Base-by-base conservation (phyloP, 2,888 invertebrate genomes). In the Diarsia dahlii region DNA sequence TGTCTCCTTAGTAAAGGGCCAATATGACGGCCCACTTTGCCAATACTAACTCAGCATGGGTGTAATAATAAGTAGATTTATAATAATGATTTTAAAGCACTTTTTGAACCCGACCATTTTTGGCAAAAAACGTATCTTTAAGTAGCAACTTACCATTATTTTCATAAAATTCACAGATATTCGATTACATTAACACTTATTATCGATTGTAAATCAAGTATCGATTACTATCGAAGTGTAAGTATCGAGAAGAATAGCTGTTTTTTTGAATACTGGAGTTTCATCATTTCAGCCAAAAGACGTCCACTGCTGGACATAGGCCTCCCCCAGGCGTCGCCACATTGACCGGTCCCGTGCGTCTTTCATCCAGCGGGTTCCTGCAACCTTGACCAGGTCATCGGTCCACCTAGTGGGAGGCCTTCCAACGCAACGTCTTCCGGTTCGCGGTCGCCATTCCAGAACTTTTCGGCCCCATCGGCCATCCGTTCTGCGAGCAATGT, bases 181-280 rank as follows among this genome's bases (percentile, higher is more conserved):
- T 81, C 82, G 86, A 89, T 90, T 84, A 89, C 85, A 65, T 88
- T 87, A 85, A 88, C 89, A 89, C 82, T 77, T 79, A 75, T 83
- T 86, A 87, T 88, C 89, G 88, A 87, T 82, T 87, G 66, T 81
- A 82, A 87, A 80, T 81, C 82, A 81, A 52, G 71, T 81, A 86
- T 87, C 85, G 88, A 89, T 88, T 88, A 85, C 79, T 79, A 84
- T 87, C 83, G 78, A 75, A 71, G 2, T 67, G 67, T 73, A 28
- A 9, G 18, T 79, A 74, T 82, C 71, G 69, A 80, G 78, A 76
- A 78, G 72, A 73, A 78, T 58, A 70, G 52, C 54, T 23, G 82
- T 71, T 66, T 82, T 78, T 78, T 80, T 71, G 46, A 28, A 39
- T 60, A 34, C 8, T 68, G n/a, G n/a, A n/a, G n/a, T n/a, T n/a